Percentiles rank a stretch among this genome's conserved stretches.
Evolutionary conservation across 2,888 invertebrate genomes (phyloP).

Genomic region (Seira sanloemensis): DNA sequence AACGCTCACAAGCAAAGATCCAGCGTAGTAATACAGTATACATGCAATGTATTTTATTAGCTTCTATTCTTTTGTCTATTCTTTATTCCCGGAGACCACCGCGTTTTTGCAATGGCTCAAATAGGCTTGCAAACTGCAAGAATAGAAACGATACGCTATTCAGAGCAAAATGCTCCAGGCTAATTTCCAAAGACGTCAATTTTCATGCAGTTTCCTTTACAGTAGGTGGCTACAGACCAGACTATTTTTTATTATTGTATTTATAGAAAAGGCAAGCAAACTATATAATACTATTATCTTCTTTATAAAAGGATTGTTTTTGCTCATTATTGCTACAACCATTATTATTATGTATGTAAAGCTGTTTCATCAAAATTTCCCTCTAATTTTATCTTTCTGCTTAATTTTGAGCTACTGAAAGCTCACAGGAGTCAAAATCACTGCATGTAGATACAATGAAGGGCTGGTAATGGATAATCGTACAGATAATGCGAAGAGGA

Average conservation of each 20-base stretch:
- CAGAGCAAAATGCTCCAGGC: slow-evolving; percentile 38
- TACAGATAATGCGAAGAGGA: background rate
- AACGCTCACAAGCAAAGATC: too few relatives aligned
- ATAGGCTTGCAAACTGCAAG: background rate
- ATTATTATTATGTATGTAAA: background rate
- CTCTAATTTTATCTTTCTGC: background rate
- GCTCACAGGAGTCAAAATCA: too few relatives aligned
- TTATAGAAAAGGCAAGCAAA: background rate
- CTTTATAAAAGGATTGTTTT: background rate
- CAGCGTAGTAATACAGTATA: too few relatives aligned
- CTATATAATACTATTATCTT: background rate
- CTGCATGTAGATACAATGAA: too few relatives aligned
- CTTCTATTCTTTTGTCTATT: too few relatives aligned
- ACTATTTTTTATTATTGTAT: background rate
- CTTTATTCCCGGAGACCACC: background rate
- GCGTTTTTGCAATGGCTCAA: background rate
- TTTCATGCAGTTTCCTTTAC: slow-evolving; percentile 5
- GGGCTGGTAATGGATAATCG: background rate
- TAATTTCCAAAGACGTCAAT: slow-evolving; percentile 33
- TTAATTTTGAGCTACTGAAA: background rate
- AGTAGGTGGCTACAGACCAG: background rate
- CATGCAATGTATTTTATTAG: too few relatives aligned
- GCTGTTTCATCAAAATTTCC: background rate
- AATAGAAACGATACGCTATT: background rate
- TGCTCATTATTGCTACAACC: background rate